Evolutionary conservation across 2,113 vertebrate species (phyloP).

Genomic region (Aphelocoma coerulescens): DNA sequence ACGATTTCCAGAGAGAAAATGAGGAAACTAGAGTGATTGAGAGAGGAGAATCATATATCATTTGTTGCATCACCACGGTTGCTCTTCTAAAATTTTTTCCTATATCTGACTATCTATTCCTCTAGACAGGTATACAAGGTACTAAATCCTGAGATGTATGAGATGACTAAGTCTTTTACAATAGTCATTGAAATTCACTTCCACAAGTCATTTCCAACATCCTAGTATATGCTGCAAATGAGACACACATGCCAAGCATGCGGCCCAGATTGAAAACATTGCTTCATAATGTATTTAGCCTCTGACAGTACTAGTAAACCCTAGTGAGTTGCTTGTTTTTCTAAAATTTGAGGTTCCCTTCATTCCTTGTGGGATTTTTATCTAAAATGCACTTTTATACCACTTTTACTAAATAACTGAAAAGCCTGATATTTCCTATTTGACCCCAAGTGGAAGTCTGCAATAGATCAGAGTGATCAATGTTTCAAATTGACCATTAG

Average conservation of each 20-base stretch:
- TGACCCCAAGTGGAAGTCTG: neutral
- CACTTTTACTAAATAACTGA: neutral
- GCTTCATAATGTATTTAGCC: neutral
- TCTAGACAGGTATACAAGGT: neutral
- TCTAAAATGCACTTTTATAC: neutral
- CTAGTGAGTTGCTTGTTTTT: neutral
- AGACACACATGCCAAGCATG: neutral
- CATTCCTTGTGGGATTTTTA: neutral
- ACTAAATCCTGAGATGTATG: neutral
- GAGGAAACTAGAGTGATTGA: neutral
- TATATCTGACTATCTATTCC: neutral
- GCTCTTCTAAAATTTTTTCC: neutral
- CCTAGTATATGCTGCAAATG: neutral
- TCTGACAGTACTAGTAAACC: neutral
- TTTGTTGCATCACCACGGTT: neutral
- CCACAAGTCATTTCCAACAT: neutral
- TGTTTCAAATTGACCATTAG: neutral
- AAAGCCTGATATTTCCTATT: neutral
- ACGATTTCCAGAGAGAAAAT: neutral
- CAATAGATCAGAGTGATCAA: neutral
- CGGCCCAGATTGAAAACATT: neutral
- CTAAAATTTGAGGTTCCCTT: neutral
- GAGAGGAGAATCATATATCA: neutral
- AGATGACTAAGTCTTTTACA: neutral
- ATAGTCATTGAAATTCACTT: neutral